Evolutionary conservation across 2,797 vertebrate genomes (phyloP).

Genomic region (Eospalax fontanierii): DNA sequence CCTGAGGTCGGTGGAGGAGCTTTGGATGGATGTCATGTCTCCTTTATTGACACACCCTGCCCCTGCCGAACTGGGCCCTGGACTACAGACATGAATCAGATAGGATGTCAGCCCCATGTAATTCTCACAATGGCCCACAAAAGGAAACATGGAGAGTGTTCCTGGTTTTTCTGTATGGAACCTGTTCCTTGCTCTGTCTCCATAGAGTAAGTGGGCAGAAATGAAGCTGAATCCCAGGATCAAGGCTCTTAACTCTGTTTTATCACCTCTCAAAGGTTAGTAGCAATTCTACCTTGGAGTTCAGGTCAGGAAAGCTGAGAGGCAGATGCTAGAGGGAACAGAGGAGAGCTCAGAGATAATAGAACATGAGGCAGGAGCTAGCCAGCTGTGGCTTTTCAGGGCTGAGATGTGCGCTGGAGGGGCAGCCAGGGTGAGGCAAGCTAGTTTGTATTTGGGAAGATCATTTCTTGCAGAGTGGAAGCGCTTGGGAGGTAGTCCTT

Average conservation of each 20-base stretch:
- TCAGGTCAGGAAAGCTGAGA: background rate
- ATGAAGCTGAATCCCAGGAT: background rate
- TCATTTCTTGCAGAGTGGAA: background rate
- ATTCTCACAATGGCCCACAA: background rate
- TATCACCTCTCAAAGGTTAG: background rate
- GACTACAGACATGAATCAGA: background rate
- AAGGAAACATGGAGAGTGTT: background rate
- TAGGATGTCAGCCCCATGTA: background rate
- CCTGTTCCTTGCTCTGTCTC: background rate
- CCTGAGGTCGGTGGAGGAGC: background rate
- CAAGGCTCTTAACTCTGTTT: background rate
- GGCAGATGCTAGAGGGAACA: background rate
- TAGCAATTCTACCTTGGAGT: background rate
- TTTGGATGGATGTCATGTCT: background rate
- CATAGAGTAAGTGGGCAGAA: background rate
- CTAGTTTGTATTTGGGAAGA: background rate
- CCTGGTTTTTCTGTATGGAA: conserved; percentile 23
- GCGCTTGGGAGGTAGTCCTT: background rate
- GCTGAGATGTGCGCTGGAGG: background rate
- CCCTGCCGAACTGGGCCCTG: background rate
- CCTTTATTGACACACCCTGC: background rate
- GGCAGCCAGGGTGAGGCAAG: background rate
- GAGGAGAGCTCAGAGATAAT: background rate
- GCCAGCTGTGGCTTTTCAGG: background rate
- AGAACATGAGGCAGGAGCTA: background rate